Evolutionary conservation across 2,888 invertebrate species (phyloP).

Genomic region (Melolontha melolontha): DNA sequence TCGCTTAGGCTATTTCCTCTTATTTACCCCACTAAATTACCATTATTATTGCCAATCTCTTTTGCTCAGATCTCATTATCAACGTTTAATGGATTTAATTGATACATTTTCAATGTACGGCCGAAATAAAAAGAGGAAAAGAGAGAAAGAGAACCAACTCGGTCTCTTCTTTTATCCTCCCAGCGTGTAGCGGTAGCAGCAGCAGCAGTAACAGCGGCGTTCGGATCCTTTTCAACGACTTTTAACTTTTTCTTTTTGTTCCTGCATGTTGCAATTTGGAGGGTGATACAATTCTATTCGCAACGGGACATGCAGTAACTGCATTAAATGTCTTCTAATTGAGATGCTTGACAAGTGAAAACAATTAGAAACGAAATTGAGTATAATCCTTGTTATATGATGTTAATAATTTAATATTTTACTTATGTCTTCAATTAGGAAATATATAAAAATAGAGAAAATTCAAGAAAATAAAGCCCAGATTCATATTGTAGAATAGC

Average conservation of each 20-base stretch:
- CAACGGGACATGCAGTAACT: neutral
- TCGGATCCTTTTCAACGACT: constrained; percentile 29
- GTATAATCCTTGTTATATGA: neutral
- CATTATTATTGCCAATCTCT: constrained; percentile 56
- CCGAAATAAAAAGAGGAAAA: constrained; percentile 2
- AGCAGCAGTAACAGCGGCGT: neutral
- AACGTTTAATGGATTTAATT: constrained; percentile 52
- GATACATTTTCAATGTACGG: constrained; percentile 48
- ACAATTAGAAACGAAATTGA: too few species aligned
- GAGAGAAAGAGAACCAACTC: neutral
- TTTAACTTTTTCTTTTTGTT: constrained; percentile 29
- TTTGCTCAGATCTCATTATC: constrained; percentile 51
- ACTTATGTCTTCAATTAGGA: too few species aligned
- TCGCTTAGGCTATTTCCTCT: constrained; percentile 52
- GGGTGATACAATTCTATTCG: constrained; percentile 6
- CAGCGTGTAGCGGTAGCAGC: neutral
- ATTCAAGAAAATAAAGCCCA: too few species aligned
- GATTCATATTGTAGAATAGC: too few species aligned
- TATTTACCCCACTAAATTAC: constrained; percentile 59
- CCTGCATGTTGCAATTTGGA: constrained; percentile 4
- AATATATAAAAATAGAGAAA: too few species aligned
- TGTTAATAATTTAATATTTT: neutral
- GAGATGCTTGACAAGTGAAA: neutral
- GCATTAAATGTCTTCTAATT: constrained; percentile 11
- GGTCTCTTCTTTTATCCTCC: constrained; percentile 6